Evolutionary conservation across 2,888 invertebrate species (phyloP).

Genomic region (Serrognathus titanus): DNA sequence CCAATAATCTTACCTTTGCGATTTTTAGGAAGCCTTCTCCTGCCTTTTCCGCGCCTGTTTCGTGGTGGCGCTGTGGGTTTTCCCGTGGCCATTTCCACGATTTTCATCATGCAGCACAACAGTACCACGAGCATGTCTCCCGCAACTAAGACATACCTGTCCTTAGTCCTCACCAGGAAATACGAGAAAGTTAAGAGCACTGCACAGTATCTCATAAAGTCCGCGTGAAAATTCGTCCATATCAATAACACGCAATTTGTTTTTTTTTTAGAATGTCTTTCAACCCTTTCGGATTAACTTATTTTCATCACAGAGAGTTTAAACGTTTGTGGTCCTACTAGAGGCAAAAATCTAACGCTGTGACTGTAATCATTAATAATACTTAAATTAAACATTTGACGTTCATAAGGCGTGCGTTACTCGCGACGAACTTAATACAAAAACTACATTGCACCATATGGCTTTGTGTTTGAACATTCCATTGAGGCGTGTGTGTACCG

Average conservation of each 20-base stretch:
- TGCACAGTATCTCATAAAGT: background rate
- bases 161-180: constrained; percentile 13
- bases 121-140: constrained; percentile 56
- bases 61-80: constrained; percentile 13
- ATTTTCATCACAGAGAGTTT: too few species aligned
- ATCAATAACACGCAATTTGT: too few species aligned
- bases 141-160: constrained; percentile 30
- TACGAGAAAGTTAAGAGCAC: background rate
- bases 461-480: background rate
- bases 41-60: constrained; percentile 2
- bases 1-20: constrained; percentile 5
- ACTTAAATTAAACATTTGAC: too few species aligned
- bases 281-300: too few species aligned
- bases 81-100: constrained; percentile 55
- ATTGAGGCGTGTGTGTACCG: background rate
- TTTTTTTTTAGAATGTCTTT: too few species aligned
- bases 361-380: too few species aligned
- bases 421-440: too few species aligned
- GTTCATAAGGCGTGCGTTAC: too few species aligned
- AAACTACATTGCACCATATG: background rate
- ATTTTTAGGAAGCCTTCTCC: constrained; percentile 3
- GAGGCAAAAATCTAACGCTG: too few species aligned
- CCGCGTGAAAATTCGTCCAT: too few species aligned
- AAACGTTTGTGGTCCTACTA: too few species aligned
- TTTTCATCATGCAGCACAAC: constrained; percentile 61